Evolutionary conservation across 2,888 invertebrate genomes (phyloP).

Genomic region (Conops quadrifasciatus): DNA sequence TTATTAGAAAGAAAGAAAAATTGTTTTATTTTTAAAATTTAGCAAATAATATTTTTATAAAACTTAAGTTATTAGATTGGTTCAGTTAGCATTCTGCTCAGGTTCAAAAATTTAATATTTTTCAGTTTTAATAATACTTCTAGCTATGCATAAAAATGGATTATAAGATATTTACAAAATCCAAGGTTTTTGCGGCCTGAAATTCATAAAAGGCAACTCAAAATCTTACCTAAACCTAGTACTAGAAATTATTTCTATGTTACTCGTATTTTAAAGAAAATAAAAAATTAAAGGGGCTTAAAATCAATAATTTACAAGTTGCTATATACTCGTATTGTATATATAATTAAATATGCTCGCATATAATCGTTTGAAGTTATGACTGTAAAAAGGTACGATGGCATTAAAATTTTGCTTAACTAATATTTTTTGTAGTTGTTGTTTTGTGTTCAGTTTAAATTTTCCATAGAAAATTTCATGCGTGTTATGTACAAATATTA

Average conservation of each 20-base stretch:
- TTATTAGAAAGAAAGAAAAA: background rate
- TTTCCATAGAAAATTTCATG: slow-evolving; percentile 25
- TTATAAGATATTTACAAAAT: slow-evolving; percentile 2
- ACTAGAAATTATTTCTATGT: slow-evolving; percentile 37
- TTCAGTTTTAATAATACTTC: slow-evolving; percentile 34
- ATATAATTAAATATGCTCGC: slow-evolving; percentile 40
- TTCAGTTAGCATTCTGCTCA: too few species aligned
- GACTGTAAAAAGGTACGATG: slow-evolving; percentile 44
- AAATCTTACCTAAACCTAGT: slow-evolving; percentile 26
- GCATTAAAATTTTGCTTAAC: slow-evolving; percentile 35
- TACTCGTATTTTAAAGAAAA: background rate
- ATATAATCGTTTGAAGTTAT: slow-evolving; percentile 10
- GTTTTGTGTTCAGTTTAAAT: slow-evolving; percentile 35
- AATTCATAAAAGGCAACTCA: background rate
- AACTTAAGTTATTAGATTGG: slow-evolving; percentile 5
- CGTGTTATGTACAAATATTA: slow-evolving; percentile 60
- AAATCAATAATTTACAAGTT: slow-evolving; percentile 31
- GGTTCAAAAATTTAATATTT: background rate
- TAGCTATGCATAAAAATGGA: slow-evolving; percentile 34
- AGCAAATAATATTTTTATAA: background rate
- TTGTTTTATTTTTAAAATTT: background rate
- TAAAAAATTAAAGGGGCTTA: slow-evolving; percentile 37
- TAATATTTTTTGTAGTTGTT: slow-evolving; percentile 8
- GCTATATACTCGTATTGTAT: background rate
- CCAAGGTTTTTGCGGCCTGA: background rate